Evolutionary conservation across 2,888 invertebrate genomes (phyloP), one percentile per base, ranked within the genome.

Genomic region (Philhelius pedissequus): DNA sequence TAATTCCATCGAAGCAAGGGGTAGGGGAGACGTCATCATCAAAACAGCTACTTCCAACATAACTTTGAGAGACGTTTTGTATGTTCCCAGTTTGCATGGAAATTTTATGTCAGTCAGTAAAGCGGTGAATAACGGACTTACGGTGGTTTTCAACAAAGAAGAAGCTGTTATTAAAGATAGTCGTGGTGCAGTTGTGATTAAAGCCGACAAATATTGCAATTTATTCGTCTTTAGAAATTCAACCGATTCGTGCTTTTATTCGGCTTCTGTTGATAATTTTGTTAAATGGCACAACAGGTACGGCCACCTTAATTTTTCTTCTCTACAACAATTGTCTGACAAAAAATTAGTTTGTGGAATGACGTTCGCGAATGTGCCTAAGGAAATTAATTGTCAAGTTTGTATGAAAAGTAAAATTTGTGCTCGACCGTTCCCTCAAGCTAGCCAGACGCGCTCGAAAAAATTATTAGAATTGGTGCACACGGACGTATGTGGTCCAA

Each of bases 401-500:
- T 84, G 86, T 64, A 58, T 70, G 56, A 79, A 69, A 69, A 56
- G 77, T 35, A 79, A 83, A 45, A 54, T 68, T 15, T 62, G 40
- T 45, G 62, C 58, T 3, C 48, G 64, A 35, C 20, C 50, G 3
- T 84, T 77, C 76, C 35, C 76, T 15, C 45, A 60, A 22, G 22
- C 45, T 11, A 68, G 60, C 1, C 70, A 60, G 38, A 70, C 45
- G 15, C 60, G 70, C 7, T 15, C 73, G 4, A 35, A 58, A 18
- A 15, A 70, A 3, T 11, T 75, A 25, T 74, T 83, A 35, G 75
- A 81, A 27, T 8, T 86, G 8, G 56, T 86, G 7, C 84, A 87
- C 38, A 80, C 83, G 2, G 77, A 86, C 54, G 70, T 82, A n/a
- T 86, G 78, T 48, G 82, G 86, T 9, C 86, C 86, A n/a, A 82